Base-by-base conservation (phyloP, 2,888 invertebrate species). In the Synergus gifuensis region DNA sequence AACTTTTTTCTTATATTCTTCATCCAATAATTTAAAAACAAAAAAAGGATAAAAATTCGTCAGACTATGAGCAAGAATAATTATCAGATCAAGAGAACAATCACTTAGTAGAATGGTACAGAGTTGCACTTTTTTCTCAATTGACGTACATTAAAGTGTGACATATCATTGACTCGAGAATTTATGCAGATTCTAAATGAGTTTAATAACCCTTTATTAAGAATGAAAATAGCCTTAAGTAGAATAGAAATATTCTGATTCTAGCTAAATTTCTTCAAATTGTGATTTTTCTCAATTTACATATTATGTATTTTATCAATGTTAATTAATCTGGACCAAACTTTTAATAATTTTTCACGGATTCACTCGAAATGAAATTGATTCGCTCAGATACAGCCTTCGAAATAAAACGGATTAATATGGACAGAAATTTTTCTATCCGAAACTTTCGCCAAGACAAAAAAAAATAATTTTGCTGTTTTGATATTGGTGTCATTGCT, bases 401-500 rank as follows among this genome's bases (percentile, higher is more conserved):
- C 28, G 3, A 28, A 28, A 28, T 3, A 28, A 28, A 28, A 28
- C 28, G 3, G 3, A 28, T 28, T 28, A 2, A 28, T 28, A 28
- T 28, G 36, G 5, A 36, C 36, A 36, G 36, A 36, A 36, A 36
- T 36, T 7, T 36, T 36, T 36, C 5, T 36, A 36, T 7, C 22
- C 16, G 4, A 64, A n/a, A 64, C 16, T 40, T 64, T 42, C 36
- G 2, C 2, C 8, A 54, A 2, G 28, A 3, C n/a, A 18, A 4
- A 58, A n/a, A n/a, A 42, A 66, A 66, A 44, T 42, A 7, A 60
- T 4, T 60, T 60, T 22, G 22, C 49, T 1, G 28, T 73, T 54
- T 36, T 5, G 18, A 54, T 40, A 73, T 73, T 54, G 40, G n/a
- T 73, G 73, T 73, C 54, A 73, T 54, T 36, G 54, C 28, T 54